Evolutionary conservation across 2,113 vertebrate species (phyloP).

Genomic region (Cyphomyrus discorhynchus): DNA sequence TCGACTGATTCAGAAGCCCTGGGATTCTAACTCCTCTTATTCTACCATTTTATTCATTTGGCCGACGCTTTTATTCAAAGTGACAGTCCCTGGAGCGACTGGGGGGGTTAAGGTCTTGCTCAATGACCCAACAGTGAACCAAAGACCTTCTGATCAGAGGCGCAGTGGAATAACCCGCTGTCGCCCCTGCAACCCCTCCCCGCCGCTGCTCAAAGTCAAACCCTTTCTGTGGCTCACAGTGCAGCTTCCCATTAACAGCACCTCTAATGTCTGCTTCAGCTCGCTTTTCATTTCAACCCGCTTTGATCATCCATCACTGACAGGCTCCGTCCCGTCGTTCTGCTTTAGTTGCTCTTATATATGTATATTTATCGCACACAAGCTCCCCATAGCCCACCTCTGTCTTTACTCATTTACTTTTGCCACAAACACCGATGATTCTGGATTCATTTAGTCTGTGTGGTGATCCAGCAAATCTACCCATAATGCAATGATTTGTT

Average conservation of each 20-base stretch:
- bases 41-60: background rate
- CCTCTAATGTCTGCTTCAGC: background rate
- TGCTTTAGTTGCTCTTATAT: background rate
- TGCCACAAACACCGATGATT: background rate
- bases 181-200: background rate
- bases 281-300: background rate
- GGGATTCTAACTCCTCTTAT: background rate
- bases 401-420: background rate
- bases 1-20: background rate
- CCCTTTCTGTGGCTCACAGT: background rate
- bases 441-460: background rate
- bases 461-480: background rate
- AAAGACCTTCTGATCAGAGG: background rate
- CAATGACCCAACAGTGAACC: background rate
- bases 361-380: background rate
- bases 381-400: background rate
- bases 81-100: background rate
- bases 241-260: background rate
- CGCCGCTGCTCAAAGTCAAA: background rate
- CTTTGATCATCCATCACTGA: background rate
- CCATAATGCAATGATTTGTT: background rate
- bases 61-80: background rate
- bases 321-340: background rate
- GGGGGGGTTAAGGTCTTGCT: background rate
- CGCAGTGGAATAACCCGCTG: background rate